Evolutionary conservation across 2,888 invertebrate genomes (phyloP).

Genomic region (Rosalia funebris): DNA sequence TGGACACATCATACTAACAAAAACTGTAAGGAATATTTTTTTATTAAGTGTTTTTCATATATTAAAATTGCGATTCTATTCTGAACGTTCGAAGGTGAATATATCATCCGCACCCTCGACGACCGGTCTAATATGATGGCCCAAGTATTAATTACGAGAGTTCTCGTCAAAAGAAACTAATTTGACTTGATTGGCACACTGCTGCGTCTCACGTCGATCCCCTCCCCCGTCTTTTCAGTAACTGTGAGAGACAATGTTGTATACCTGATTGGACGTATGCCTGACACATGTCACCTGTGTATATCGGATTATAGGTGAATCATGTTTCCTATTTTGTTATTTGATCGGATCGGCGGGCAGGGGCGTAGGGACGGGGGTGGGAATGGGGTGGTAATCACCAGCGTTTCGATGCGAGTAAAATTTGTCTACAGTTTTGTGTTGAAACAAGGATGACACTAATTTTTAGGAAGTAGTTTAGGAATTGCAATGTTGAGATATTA

Average conservation of each 20-base stretch:
- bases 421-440: too few relatives aligned
- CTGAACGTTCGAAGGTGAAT: too few relatives aligned
- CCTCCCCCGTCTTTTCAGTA: conserved; percentile 32
- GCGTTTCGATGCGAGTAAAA: too few relatives aligned
- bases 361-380: not conserved
- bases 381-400: too few relatives aligned
- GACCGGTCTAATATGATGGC: not conserved
- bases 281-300: conserved; percentile 53
- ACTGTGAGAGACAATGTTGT: conserved; percentile 37
- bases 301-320: conserved; percentile 53
- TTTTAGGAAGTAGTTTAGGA: too few relatives aligned
- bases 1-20: too few relatives aligned
- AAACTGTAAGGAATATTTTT: too few relatives aligned
- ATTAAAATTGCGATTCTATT: too few relatives aligned
- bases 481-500: too few relatives aligned
- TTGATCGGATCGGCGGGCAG: conserved; percentile 4
- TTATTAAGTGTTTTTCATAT: too few relatives aligned
- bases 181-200: conserved; percentile 34
- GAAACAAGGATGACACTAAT: too few relatives aligned
- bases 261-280: conserved; percentile 52
- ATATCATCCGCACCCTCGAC: not conserved
- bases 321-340: conserved; percentile 47
- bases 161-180: conserved; percentile 31
- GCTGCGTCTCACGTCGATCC: conserved; percentile 9
- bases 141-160: conserved; percentile 26